Base-by-base conservation (phyloP, 2,888 invertebrate species). In the Synanthedon formicaeformis region DNA sequence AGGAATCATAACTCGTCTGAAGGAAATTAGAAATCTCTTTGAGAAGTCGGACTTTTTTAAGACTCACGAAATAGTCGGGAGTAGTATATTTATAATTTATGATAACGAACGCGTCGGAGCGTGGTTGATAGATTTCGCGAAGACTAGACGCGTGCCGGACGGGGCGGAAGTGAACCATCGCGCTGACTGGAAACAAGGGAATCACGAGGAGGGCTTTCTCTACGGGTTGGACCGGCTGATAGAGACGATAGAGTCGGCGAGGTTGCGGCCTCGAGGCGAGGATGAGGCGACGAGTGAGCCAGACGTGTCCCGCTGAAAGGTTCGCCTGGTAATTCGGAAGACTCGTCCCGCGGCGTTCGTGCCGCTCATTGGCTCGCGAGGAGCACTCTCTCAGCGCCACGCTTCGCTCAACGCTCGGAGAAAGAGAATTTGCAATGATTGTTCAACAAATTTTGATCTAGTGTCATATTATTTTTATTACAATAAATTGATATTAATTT, bases 101-200 rank as follows among this genome's bases (percentile, higher is more conserved):
- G 98, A 99, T 73, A 91, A 94, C 55, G 90, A 91, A 56, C 93
- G 93, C 66, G 94, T 94, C 41, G 97, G 97, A 23, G 96, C 94
- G 6, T 99, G 98, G 98, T 89, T 99, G 62, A 99, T 99, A 58
- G 99, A 99, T 76, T 99, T 99, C 74, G 98, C 97, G 51, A 99
- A 99, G 75, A 96, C 97, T 0, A 90, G 93, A 53, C 89, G 89
- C 52, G 85, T 97, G 50, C 93, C 94, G 0, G 89, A 91, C 18
- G 92, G 92, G 10, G 65, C 89, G 23, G 85, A 80, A 51, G 90
- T 98, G 13, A 91, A 92, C 60, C 99, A 99, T 75, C 90, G 96
- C 54, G 87, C 88, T 6, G 87, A 91, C 12, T 99, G 98, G 99
- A 75, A 90, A 56, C 92, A 95, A 61, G 98, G 98, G n/a, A 99